These are phyloP conservation scores for Oreochromis spilurus DNA, from an alignment of 2,113 vertebrate species.

Conservation along the genomic window DNA sequence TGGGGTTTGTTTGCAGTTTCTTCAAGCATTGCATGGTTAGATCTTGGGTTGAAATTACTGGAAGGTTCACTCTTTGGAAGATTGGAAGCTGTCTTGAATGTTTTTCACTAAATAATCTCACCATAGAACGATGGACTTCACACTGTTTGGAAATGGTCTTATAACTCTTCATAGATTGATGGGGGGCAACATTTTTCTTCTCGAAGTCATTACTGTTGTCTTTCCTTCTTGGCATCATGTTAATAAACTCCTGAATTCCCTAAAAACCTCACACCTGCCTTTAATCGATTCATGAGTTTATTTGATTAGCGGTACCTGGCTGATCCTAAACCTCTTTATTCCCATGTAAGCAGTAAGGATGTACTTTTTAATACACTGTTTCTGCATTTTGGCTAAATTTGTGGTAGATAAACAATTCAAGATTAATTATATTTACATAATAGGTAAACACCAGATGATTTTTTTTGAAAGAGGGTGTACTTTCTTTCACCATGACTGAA, in stretches of 20 bases:
- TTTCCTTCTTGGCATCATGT: neutral
- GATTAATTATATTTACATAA: neutral
- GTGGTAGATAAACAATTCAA: neutral
- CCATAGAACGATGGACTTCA: rapidly evolving
- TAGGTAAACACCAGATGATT: too few species aligned
- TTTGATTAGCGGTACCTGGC: neutral
- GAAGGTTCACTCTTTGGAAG: neutral
- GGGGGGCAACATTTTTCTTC: neutral
- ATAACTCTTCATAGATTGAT: neutral
- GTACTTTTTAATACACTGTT: neutral
- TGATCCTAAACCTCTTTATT: rapidly evolving
- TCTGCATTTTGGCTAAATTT: neutral
- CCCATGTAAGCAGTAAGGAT: neutral
- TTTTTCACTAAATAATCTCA: neutral
- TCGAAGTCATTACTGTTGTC: rapidly evolving
- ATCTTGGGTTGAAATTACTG: neutral
- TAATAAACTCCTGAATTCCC: neutral
- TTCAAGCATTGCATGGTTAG: neutral
- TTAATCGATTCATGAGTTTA: neutral
- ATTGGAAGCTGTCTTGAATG: neutral
- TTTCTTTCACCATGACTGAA: rapidly evolving
- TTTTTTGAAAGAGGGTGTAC: neutral
- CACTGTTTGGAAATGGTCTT: neutral
- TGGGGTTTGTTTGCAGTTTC: neutral
- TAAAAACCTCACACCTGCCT: neutral